Conservation (phyloP, 64 coral and sea anemone species). For the Stichodactyla mertensii region DNA sequence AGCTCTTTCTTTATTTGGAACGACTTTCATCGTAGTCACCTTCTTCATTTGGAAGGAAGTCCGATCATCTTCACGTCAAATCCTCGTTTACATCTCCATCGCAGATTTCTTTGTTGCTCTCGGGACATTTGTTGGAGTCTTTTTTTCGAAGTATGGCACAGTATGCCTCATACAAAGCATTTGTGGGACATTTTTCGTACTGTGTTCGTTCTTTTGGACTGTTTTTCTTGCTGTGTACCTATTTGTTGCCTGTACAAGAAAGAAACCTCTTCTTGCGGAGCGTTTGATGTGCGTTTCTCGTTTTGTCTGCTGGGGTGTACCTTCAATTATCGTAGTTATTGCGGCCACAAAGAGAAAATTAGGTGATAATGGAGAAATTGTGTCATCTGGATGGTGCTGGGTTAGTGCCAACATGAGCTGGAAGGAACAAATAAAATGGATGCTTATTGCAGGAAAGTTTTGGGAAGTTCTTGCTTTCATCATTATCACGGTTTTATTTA, state of each 20-base stretch:
- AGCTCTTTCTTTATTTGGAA: slow-evolving; percentile 68
- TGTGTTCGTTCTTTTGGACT: slow-evolving; percentile 98
- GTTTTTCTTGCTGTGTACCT: slow-evolving; percentile 70
- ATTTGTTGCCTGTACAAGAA: slow-evolving; percentile 48
- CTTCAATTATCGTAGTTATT: slow-evolving; percentile 34
- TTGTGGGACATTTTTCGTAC: slow-evolving; percentile 51
- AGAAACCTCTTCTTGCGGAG: slow-evolving; percentile 47
- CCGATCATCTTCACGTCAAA: slow-evolving; percentile 58
- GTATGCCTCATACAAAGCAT: slow-evolving; percentile 69
- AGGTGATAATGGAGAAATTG: slow-evolving; percentile 44
- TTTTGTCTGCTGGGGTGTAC: slow-evolving; percentile 65
- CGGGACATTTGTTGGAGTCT: slow-evolving; percentile 28
- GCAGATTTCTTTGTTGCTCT: slow-evolving; percentile 73
- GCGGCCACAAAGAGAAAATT: slow-evolving; percentile 35
- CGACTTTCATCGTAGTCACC: slow-evolving; percentile 56
- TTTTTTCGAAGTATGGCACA: background rate
- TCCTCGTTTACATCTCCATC: slow-evolving; percentile 85
- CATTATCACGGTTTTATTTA: slow-evolving; percentile 59
- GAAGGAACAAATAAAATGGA: slow-evolving; percentile 45
- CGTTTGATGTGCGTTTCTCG: slow-evolving; percentile 65
- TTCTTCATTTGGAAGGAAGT: slow-evolving; percentile 87
- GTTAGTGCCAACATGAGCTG: slow-evolving; percentile 6
- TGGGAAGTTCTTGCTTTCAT: slow-evolving; percentile 77
- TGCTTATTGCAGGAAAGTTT: slow-evolving; percentile 77
- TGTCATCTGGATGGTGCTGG: slow-evolving; percentile 87